A percentile compares a stretch with the other conserved stretches of the same genome.
These are phyloP conservation scores for Psilanteris sp. DNA, from an alignment of 1,140 invertebrate species.

Conservation along the genomic window DNA sequence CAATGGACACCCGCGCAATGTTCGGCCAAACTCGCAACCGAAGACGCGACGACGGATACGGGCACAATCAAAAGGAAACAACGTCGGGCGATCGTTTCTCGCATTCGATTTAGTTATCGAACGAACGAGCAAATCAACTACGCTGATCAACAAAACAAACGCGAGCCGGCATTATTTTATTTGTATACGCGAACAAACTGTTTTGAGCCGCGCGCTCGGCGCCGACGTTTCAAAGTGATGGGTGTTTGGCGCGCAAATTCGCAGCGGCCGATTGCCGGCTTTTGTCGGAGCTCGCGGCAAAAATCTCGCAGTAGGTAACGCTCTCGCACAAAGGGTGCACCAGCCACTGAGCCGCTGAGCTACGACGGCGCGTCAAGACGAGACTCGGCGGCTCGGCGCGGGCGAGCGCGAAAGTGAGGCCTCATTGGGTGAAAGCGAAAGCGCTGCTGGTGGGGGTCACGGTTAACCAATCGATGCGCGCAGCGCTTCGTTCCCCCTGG, in stretches of 20 bases:
- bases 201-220: conserved; percentile 8
- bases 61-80: no score
- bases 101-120: no score
- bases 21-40: conserved; percentile 15
- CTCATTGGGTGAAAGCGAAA: conserved; percentile 81
- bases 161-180: conserved; percentile 36
- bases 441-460: conserved; percentile 78
- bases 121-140: no score
- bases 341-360: conserved; percentile 73
- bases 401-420: conserved; percentile 79
- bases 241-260: conserved; percentile 43
- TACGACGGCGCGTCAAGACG: conserved; percentile 43
- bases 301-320: conserved; percentile 54
- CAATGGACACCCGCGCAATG: conserved; percentile 47
- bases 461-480: conserved; percentile 79
- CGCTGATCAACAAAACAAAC: conserved; percentile 2
- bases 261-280: conserved; percentile 36
- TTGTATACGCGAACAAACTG: no score
- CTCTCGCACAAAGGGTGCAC: conserved; percentile 74
- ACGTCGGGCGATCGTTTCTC: no score
- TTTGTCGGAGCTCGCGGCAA: conserved; percentile 50
- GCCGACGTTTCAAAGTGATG: conserved; percentile 2
- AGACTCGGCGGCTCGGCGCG: conserved; percentile 53
- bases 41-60: no score
- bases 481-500: conserved; percentile 63